Percentiles rank a stretch among this genome's conserved stretches.
These are phyloP conservation scores for Gryllus longicercus DNA, from an alignment of 2,888 invertebrate genomes.

Conservation along the genomic window DNA sequence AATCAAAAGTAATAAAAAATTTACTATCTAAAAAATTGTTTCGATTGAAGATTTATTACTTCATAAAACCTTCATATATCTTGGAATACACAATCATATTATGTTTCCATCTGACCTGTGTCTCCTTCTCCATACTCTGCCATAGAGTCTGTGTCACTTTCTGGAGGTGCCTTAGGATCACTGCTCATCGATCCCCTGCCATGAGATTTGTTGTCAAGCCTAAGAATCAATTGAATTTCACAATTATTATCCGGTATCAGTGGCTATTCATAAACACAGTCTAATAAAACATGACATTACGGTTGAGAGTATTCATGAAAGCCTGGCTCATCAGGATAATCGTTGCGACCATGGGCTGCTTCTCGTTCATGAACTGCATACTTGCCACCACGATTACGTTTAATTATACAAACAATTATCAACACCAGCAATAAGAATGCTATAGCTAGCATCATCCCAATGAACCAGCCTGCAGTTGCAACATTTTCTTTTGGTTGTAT, in stretches of 20 bases:
- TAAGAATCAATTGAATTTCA: slow-evolving; percentile 41
- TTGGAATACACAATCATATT: background rate
- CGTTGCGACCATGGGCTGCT: slow-evolving; percentile 88
- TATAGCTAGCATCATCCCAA: slow-evolving; percentile 93
- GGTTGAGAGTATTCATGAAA: slow-evolving; percentile 97
- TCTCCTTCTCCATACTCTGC: slow-evolving; percentile 98
- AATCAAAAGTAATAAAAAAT: slow-evolving; percentile 30
- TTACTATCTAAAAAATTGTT: background rate
- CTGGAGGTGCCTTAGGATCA: slow-evolving; percentile 76
- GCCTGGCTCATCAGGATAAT: slow-evolving; percentile 83
- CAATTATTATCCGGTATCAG: background rate
- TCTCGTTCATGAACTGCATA: slow-evolving; percentile 98
- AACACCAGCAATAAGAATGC: slow-evolving; percentile 89
- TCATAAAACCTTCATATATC: too few relatives aligned
- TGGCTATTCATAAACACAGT: background rate
- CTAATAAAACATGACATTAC: slow-evolving; percentile 55
- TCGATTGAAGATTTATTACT: too few relatives aligned
- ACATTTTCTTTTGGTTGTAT: slow-evolving; percentile 76
- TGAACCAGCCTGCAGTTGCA: slow-evolving; percentile 94
- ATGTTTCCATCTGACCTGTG: slow-evolving; percentile 63
- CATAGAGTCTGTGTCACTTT: slow-evolving; percentile 98
- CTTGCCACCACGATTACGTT: slow-evolving; percentile 95
- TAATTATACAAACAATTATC: slow-evolving; percentile 91
- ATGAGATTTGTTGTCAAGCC: slow-evolving; percentile 77
- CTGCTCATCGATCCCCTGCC: slow-evolving; percentile 76